Evolutionary conservation across 2,113 vertebrate genomes (phyloP).

Genomic region (Gila orcuttii): DNA sequence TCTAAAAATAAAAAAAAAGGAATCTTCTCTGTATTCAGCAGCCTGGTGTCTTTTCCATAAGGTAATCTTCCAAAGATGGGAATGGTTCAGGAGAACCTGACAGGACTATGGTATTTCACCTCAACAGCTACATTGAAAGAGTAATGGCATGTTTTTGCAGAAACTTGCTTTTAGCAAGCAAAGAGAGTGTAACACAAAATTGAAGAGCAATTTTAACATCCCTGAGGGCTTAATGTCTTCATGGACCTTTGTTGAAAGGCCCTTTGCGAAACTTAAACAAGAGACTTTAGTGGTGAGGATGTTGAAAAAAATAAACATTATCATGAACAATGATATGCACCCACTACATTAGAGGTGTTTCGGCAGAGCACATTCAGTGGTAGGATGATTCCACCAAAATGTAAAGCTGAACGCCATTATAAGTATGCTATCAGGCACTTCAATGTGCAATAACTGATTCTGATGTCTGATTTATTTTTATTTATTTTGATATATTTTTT

Average conservation of each 20-base stretch:
- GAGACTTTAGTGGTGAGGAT: not conserved
- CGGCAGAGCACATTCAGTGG: too few relatives aligned
- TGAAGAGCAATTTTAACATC: not conserved
- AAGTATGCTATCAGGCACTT: too few relatives aligned
- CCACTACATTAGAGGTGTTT: too few relatives aligned
- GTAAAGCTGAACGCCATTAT: too few relatives aligned
- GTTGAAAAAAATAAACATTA: not conserved
- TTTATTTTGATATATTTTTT: too few relatives aligned
- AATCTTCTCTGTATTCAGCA: not conserved
- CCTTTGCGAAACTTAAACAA: not conserved
- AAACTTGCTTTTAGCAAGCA: not conserved
- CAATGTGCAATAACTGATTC: too few relatives aligned
- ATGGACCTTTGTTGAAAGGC: not conserved
- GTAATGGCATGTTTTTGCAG: conserved; percentile 19
- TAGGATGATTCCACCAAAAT: too few relatives aligned
- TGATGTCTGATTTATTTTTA: too few relatives aligned
- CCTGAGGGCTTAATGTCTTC: not conserved
- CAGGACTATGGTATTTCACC: not conserved
- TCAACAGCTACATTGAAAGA: not conserved
- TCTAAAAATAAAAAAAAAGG: not conserved
- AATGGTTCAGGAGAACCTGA: not conserved
- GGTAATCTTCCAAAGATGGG: not conserved
- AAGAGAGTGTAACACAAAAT: not conserved
- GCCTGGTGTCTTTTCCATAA: not conserved
- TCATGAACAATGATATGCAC: too few relatives aligned